These are phyloP conservation scores for Papilio elwesi DNA, from an alignment of 2,888 invertebrate species.

Conservation along the genomic window DNA sequence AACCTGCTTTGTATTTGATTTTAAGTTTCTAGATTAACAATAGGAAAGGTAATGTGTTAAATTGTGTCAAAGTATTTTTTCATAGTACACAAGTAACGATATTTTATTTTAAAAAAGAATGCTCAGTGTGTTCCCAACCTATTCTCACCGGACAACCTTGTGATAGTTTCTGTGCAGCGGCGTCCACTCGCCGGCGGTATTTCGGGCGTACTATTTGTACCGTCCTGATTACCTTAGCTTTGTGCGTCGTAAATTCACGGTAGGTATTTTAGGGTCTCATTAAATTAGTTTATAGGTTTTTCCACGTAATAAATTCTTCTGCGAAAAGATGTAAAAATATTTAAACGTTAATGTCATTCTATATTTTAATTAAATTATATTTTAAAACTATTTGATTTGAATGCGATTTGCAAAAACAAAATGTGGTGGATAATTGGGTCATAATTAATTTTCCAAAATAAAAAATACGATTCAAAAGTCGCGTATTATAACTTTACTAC, in stretches of 20 bases:
- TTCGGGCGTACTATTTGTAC: conserved; percentile 29
- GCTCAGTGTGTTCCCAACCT: conserved; percentile 2
- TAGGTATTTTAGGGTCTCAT: conserved; percentile 35
- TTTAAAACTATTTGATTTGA: background rate
- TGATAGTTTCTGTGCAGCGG: conserved; percentile 22
- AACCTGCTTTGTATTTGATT: too few species aligned
- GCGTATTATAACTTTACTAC: background rate
- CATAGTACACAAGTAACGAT: too few species aligned
- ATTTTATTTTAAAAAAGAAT: background rate
- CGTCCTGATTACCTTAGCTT: conserved; percentile 34
- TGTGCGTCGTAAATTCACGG: conserved; percentile 29
- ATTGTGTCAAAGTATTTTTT: too few species aligned
- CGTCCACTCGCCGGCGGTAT: conserved; percentile 32
- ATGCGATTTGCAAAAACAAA: background rate
- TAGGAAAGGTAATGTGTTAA: too few species aligned
- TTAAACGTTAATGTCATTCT: conserved; percentile 2
- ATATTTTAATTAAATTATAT: conserved; percentile 15
- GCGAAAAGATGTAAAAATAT: conserved; percentile 14
- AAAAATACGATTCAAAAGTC: background rate
- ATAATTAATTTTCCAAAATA: background rate
- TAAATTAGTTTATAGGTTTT: conserved; percentile 33
- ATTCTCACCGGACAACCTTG: conserved; percentile 29
- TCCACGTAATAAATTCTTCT: conserved; percentile 31
- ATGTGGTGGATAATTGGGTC: background rate
- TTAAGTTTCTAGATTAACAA: too few species aligned